Evolutionary conservation across 1,140 invertebrate species (phyloP).

Genomic region (Akabosia matsudoensis): DNA sequence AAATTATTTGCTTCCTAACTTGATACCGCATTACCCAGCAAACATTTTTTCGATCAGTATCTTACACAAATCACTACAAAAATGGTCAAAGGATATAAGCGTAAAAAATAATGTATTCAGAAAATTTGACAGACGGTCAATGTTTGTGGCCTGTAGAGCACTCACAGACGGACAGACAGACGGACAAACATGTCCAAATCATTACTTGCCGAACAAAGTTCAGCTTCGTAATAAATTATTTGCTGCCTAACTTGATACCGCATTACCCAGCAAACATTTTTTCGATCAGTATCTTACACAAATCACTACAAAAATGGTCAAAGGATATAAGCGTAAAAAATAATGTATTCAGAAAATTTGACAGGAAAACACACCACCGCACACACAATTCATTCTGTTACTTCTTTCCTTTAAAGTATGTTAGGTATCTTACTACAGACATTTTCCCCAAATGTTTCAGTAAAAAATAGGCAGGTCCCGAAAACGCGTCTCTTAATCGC

Average conservation of each 20-base stretch:
- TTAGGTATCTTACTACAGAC: too few relatives aligned
- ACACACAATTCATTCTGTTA: constrained; percentile 13
- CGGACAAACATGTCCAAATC: too few relatives aligned
- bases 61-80: neutral
- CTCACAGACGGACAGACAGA: too few relatives aligned
- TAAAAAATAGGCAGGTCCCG: constrained; percentile 16
- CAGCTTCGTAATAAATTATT: neutral
- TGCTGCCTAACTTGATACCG: neutral
- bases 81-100: neutral
- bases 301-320: constrained; percentile 4
- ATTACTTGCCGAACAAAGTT: too few relatives aligned
- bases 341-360: constrained; percentile 18
- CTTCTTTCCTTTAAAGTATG: too few relatives aligned
- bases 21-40: neutral
- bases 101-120: constrained; percentile 17
- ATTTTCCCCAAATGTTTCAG: too few relatives aligned
- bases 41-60: neutral
- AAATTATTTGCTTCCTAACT: neutral
- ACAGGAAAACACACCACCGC: constrained; percentile 6
- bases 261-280: neutral
- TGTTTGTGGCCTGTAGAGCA: too few relatives aligned
- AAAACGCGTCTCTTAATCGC: constrained; percentile 12
- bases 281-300: neutral
- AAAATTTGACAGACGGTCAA: constrained; percentile 16
- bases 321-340: neutral